Base-by-base conservation (phyloP, 1,140 invertebrate species). In the Ectropis grisescens region DNA sequence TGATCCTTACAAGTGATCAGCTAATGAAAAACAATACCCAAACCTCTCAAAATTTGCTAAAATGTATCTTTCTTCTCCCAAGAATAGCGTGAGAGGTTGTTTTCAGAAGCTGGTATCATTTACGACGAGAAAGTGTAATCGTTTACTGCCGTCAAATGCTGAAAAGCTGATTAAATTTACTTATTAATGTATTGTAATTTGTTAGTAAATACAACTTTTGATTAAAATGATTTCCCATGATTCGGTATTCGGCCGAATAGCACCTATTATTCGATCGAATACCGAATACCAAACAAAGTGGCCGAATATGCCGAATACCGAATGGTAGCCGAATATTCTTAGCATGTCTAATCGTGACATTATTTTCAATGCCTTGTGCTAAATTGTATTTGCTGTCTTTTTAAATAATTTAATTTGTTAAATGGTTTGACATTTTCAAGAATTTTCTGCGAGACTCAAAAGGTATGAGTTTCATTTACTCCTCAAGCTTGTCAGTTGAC, bases 1-100 rank as follows among this genome's bases (percentile, higher is more conserved):
- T 22, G 42, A 59, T 37, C 47, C 47, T 43, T 55, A 54, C 37
- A 47, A 38, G 41, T 53, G 45, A 40, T 22, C 19, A 22, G 19
- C 19, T 47, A 57, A 41, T 14, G 27, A 31, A 54, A 44, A 47
- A 22, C 29, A 47, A 47, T 52, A 51, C 34, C 37, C 48, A 36
- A 46, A 57, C 29, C 43, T 57, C 10, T 37, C 31, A 11, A 23
- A 33, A 33, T 23, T 33, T 23, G 8, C 22, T 10, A 22, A 33
- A 22, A 13, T 34, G 4, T 30, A 30, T 30, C 13, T 30, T 34
- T 34, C 27, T 29, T 29, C 35, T 12, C 37, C 42, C 29, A 33
- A 37, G 6, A 37, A 29, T 36, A 46, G 29, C 25, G 37, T 32
- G 33, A 40, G 14, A 33, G 37, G 30, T 36, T 44, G 35, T 24